These are phyloP conservation scores for Cerastis rubricosa DNA, from an alignment of 2,888 invertebrate genomes.

Conservation along the genomic window DNA sequence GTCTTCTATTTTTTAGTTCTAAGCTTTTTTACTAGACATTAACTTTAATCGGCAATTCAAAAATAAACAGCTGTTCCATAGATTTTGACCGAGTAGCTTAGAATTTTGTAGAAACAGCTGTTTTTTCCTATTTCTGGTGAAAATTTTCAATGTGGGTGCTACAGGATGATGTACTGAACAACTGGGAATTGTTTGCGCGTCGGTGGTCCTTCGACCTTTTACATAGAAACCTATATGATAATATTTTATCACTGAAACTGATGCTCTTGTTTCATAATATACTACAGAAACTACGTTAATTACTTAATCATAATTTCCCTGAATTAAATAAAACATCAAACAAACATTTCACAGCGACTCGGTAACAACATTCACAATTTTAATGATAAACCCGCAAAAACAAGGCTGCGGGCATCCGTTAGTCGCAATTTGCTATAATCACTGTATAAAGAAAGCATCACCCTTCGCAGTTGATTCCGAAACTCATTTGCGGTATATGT, in stretches of 20 bases:
- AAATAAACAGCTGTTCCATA: too few species aligned
- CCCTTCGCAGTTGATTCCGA: conserved; percentile 80
- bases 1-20: too few species aligned
- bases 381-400: conserved; percentile 78
- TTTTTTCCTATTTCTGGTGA: too few species aligned
- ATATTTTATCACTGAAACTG: not conserved
- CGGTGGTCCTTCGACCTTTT: too few species aligned
- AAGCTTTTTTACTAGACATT: too few species aligned
- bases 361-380: conserved; percentile 67
- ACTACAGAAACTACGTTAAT: conserved; percentile 18
- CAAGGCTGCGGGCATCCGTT: conserved; percentile 79
- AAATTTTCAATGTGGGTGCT: too few species aligned
- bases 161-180: too few species aligned
- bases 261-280: not conserved
- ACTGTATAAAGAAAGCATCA: conserved; percentile 84
- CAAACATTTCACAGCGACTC: conserved; percentile 40
- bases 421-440: conserved; percentile 86
- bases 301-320: conserved; percentile 33
- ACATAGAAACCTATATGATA: not conserved
- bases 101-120: too few species aligned
- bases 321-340: conserved; percentile 44
- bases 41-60: too few species aligned
- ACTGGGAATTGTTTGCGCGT: too few species aligned
- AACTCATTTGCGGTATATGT: conserved; percentile 87
- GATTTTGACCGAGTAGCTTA: too few species aligned